Conservation (phyloP, 2,888 invertebrate genomes). For the Ferrisia virgata region DNA sequence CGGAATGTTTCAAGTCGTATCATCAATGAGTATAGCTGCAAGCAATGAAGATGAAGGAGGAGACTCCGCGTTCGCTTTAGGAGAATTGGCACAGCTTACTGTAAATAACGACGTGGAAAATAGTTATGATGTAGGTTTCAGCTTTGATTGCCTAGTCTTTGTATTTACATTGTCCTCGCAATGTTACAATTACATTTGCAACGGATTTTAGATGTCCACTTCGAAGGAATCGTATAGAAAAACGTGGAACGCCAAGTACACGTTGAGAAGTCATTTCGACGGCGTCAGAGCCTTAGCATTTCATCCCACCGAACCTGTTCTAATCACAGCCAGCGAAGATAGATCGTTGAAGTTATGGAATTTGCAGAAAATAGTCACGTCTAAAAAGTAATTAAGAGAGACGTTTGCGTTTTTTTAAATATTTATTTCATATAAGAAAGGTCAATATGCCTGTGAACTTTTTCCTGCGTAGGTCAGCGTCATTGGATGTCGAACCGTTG, state of each 20-base stretch:
- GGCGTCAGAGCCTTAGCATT: conserved; percentile 87
- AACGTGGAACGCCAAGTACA: conserved; percentile 96
- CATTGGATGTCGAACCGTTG: conserved; percentile 95
- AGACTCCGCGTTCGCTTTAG: conserved; percentile 79
- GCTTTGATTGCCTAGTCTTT: no score
- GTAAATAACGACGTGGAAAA: conserved; percentile 96
- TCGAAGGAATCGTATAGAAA: conserved; percentile 88
- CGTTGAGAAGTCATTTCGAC: conserved; percentile 90
- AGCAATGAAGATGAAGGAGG: conserved; percentile 52
- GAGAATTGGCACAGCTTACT: conserved; percentile 93
- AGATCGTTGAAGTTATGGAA: conserved; percentile 99
- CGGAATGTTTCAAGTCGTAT: conserved; percentile 34
- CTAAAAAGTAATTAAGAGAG: conserved; percentile 86
- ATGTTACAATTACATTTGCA: not conserved
- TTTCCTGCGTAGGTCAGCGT: conserved; percentile 65
- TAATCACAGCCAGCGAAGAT: conserved; percentile 98
- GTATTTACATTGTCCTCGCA: no score
- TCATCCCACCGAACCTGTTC: conserved; percentile 91
- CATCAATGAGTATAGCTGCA: not conserved
- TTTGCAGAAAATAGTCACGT: conserved; percentile 94
- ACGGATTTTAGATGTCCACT: conserved; percentile 61
- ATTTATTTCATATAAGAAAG: not conserved
- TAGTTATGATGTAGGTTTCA: conserved; percentile 59
- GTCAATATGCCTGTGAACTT: conserved; percentile 37
- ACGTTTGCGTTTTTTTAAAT: no score